phyloP scores from a whole-genome alignment of 2,797 vertebrate species.

The Eidolon dupreanum region DNA sequence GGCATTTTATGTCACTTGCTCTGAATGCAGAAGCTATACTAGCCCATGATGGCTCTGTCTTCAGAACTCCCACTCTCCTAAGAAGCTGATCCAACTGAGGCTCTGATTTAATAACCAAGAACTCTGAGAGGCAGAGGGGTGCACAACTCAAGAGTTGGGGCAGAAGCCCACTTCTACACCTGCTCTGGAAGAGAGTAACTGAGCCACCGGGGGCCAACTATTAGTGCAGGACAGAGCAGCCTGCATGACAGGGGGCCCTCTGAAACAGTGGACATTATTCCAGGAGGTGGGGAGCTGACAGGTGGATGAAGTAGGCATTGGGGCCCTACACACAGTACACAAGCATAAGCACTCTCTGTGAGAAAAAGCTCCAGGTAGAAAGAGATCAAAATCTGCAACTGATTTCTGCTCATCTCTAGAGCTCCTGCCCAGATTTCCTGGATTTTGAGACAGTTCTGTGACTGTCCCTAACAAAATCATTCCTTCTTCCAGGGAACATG shows the following conservation, averaged over 20 bases:
- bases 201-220: not conserved
- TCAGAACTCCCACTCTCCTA: not conserved
- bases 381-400: not conserved
- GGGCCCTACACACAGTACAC: fast-evolving
- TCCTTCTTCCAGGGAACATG: not conserved
- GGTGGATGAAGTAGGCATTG: not conserved
- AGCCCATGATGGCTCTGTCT: not conserved
- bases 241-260: not conserved
- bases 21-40: not conserved
- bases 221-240: not conserved
- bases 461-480: not conserved
- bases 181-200: fast-evolving
- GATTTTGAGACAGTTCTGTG: not conserved
- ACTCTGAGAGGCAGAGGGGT: not conserved
- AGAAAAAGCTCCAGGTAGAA: not conserved
- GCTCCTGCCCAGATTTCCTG: not conserved
- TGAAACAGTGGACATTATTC: not conserved
- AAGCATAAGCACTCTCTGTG: too few relatives aligned
- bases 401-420: not conserved
- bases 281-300: not conserved
- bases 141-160: not conserved
- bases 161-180: not conserved
- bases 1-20: not conserved
- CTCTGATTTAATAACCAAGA: not conserved
- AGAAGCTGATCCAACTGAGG: not conserved